These are phyloP conservation scores for Drosophila quasianomalipes DNA, from an alignment of 2,888 invertebrate species.

Conservation along the genomic window DNA sequence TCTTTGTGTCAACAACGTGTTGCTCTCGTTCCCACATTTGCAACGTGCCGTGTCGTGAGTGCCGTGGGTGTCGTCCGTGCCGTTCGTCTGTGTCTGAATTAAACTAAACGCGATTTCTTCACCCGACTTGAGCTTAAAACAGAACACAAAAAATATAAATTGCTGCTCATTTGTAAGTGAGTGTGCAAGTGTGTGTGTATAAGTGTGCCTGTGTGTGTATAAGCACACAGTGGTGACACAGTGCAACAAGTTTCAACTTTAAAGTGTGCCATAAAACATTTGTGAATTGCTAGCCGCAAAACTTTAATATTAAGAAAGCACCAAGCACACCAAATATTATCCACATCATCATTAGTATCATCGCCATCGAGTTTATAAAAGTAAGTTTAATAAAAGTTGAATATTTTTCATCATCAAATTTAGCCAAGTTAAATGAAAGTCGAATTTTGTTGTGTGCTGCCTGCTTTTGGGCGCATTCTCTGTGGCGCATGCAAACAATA, in stretches of 20 bases:
- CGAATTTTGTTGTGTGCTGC: constrained; percentile 33
- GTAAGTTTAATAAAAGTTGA: constrained; percentile 42
- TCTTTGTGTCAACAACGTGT: constrained; percentile 85
- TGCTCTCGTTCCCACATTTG: constrained; percentile 57
- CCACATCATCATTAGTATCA: constrained; percentile 20
- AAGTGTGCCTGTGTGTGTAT: not conserved
- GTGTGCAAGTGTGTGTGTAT: not conserved
- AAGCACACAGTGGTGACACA: constrained; percentile 4
- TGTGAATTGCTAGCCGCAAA: constrained; percentile 8
- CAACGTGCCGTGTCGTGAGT: not conserved
- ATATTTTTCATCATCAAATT: constrained; percentile 3
- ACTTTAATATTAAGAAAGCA: constrained; percentile 4
- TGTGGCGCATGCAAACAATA: constrained; percentile 29
- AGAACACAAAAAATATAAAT: constrained; percentile 31
- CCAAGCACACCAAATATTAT: not conserved
- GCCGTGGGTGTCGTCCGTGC: constrained; percentile 39
- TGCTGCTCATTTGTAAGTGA: constrained; percentile 24
- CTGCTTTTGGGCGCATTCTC: constrained; percentile 48
- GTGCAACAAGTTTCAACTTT: constrained; percentile 69
- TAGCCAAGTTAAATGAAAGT: constrained; percentile 12
- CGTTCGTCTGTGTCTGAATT: constrained; percentile 39
- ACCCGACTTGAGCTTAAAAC: constrained; percentile 15
- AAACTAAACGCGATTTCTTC: constrained; percentile 17
- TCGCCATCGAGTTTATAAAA: not conserved
- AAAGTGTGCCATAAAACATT: constrained; percentile 40